Percentiles rank a stretch among this genome's conserved stretches.
These are phyloP conservation scores for Hydrotaea diabolus DNA, from an alignment of 2,888 invertebrate species.

Conservation along the genomic window DNA sequence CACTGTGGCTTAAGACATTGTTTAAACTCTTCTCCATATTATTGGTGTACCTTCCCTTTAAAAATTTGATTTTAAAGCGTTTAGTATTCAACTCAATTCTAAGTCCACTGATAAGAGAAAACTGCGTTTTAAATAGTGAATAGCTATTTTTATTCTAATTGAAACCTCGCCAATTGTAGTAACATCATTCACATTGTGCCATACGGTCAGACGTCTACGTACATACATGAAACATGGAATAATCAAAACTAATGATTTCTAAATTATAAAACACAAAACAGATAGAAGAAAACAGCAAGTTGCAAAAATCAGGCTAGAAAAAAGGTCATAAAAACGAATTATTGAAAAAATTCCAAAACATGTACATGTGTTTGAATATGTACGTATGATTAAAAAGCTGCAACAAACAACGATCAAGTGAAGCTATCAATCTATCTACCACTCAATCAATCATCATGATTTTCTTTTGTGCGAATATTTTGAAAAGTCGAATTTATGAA, in stretches of 20 bases:
- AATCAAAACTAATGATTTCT: conserved; percentile 5
- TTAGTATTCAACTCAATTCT: not conserved
- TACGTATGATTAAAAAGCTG: too few species aligned
- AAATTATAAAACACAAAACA: not conserved
- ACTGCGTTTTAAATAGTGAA: not conserved
- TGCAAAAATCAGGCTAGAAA: not conserved
- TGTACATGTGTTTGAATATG: too few species aligned
- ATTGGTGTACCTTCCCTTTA: not conserved
- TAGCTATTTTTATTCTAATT: not conserved
- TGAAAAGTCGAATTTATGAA: not conserved
- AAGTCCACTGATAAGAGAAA: not conserved
- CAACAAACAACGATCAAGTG: not conserved
- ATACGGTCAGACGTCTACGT: not conserved
- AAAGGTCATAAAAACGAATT: not conserved
- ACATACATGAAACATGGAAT: not conserved
- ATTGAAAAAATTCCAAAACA: not conserved
- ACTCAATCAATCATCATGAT: conserved; percentile 36
- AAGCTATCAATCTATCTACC: conserved; percentile 23
- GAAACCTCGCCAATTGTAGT: not conserved
- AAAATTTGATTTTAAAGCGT: not conserved
- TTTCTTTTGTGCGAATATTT: not conserved
- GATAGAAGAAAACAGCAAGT: not conserved
- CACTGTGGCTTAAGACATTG: too few species aligned
- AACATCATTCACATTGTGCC: too few species aligned
- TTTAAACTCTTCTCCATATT: not conserved